These are phyloP conservation scores for Sacculina carcini DNA, from an alignment of 2,888 invertebrate genomes.

Conservation along the genomic window DNA sequence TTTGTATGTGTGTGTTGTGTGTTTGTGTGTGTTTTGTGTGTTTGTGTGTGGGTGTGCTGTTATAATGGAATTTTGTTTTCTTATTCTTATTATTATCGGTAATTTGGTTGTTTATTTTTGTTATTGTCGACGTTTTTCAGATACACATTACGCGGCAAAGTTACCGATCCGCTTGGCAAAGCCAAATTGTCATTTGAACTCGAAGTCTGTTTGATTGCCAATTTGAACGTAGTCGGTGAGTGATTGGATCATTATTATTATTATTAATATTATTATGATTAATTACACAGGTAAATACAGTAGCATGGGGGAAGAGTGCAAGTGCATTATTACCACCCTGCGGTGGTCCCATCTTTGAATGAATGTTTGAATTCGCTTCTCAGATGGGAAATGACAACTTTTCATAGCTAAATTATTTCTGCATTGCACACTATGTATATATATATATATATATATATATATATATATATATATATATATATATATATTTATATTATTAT, in stretches of 20 bases:
- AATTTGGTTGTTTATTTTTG: too few relatives aligned
- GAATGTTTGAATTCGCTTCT: not conserved
- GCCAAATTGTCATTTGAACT: conserved; percentile 36
- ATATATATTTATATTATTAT: conserved; percentile 7
- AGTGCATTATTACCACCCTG: not conserved
- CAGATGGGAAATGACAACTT: not conserved
- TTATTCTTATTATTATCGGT: too few relatives aligned
- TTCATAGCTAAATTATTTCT: not conserved
- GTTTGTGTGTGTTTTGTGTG: too few relatives aligned
- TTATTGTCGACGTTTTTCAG: conserved; percentile 17
- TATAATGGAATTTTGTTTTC: too few relatives aligned
- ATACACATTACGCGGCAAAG: conserved; percentile 36
- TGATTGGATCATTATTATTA: not conserved
- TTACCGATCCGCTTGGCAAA: conserved; percentile 25
- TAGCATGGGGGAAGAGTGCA: conserved; percentile 35
- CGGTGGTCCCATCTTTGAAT: not conserved
- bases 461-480: conserved; percentile 8
- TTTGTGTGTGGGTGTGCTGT: too few relatives aligned
- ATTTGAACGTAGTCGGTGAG: conserved; percentile 28
- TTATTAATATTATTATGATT: too few relatives aligned
- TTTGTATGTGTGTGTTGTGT: too few relatives aligned
- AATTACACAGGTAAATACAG: too few relatives aligned
- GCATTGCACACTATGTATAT: not conserved
- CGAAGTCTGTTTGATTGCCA: conserved; percentile 29
- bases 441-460: conserved; percentile 10